Evolutionary conservation across 2,888 invertebrate genomes (phyloP).

Genomic region (Rapana venosa): DNA sequence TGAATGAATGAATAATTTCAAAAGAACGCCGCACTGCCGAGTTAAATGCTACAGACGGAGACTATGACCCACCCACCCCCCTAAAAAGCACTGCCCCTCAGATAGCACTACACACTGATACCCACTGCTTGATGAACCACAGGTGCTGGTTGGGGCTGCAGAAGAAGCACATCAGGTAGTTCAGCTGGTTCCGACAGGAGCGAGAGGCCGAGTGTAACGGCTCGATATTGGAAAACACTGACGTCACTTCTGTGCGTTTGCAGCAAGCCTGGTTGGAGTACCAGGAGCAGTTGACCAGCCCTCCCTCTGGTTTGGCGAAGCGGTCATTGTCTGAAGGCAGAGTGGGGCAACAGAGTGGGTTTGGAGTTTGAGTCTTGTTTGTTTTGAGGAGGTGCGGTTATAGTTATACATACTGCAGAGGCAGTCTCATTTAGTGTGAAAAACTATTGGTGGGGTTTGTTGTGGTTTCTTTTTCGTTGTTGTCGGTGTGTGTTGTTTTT

Average conservation of each 20-base stretch:
- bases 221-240: conserved; percentile 76
- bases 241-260: conserved; percentile 78
- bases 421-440: neutral
- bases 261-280: conserved; percentile 77
- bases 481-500: too few relatives aligned
- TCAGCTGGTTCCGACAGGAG: conserved; percentile 75
- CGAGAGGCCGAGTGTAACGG: conserved; percentile 72
- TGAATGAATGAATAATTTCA: too few relatives aligned
- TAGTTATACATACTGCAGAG: too few relatives aligned
- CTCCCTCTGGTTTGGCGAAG: conserved; percentile 66
- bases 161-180: conserved; percentile 79
- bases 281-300: conserved; percentile 78
- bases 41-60: too few relatives aligned
- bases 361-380: neutral
- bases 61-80: too few relatives aligned
- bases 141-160: conserved; percentile 77
- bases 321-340: conserved; percentile 65
- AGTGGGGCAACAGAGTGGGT: neutral
- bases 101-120: neutral
- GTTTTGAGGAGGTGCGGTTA: neutral
- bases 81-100: neutral
- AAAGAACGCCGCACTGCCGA: too few relatives aligned
- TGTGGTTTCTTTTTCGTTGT: too few relatives aligned
- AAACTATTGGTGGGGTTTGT: too few relatives aligned
- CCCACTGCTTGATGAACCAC: conserved; percentile 39